A percentile compares a stretch with the other conserved stretches of the same genome.
phyloP scores from a whole-genome alignment of 2,113 vertebrate genomes.

The Pelvicachromis taeniatus region DNA sequence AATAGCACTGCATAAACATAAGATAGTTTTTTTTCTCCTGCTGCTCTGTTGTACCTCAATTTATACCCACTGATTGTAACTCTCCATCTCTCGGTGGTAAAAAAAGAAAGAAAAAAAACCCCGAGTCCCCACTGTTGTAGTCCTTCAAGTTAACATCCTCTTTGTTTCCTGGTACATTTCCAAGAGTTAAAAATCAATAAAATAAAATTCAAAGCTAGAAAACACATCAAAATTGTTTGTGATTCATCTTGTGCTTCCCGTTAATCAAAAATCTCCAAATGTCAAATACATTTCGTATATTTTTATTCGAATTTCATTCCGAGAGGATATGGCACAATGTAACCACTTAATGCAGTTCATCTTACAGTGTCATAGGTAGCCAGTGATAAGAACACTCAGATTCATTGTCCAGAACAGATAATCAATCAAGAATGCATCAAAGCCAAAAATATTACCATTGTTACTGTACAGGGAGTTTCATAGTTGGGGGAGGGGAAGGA shows the following conservation, averaged over 20 bases:
- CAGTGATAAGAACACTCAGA: slow-evolving; percentile 52
- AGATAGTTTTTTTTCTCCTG: not conserved
- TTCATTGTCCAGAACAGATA: slow-evolving; percentile 51
- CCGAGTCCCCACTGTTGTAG: not conserved
- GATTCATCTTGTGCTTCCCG: not conserved
- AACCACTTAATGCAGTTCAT: slow-evolving; percentile 62
- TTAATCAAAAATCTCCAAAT: not conserved
- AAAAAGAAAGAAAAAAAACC: not conserved
- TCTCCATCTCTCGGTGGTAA: slow-evolving; percentile 6
- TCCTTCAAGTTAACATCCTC: slow-evolving; percentile 26
- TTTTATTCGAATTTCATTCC: slow-evolving; percentile 72
- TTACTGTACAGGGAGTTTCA: slow-evolving; percentile 61
- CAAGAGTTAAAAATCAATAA: slow-evolving; percentile 32
- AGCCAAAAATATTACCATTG: slow-evolving; percentile 51
- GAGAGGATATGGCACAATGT: slow-evolving; percentile 70
- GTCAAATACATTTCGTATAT: slow-evolving; percentile 50
- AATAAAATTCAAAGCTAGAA: slow-evolving; percentile 14
- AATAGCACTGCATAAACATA: not conserved
- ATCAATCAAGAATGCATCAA: slow-evolving; percentile 56
- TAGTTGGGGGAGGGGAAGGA: not conserved
- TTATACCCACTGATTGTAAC: slow-evolving; percentile 22
- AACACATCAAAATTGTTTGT: not conserved
- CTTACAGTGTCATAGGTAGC: slow-evolving; percentile 52
- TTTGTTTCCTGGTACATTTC: slow-evolving; percentile 9
- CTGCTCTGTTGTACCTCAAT: slow-evolving; percentile 55